Percentiles rank a stretch among this genome's conserved stretches.
phyloP scores from a whole-genome alignment of 2,888 invertebrate species.

The Drosophila formosana region DNA sequence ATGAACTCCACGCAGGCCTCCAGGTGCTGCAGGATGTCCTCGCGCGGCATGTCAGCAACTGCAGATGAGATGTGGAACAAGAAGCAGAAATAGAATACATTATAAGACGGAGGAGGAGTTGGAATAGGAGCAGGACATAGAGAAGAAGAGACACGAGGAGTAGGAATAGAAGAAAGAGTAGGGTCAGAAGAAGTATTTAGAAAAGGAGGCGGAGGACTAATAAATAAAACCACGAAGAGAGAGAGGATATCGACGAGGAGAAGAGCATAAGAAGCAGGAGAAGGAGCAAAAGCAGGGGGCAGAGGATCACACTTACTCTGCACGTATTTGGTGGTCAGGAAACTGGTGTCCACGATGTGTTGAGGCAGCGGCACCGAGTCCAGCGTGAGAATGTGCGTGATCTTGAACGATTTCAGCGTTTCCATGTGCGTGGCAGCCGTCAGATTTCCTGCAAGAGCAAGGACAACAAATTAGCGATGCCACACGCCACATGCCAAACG shows the following conservation, averaged over 20 bases:
- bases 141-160: too few relatives aligned
- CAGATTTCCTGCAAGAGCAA: slow-evolving; percentile 88
- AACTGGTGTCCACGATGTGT: slow-evolving; percentile 89
- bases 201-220: too few relatives aligned
- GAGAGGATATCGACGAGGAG: too few relatives aligned
- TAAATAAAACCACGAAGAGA: too few relatives aligned
- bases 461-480: not conserved
- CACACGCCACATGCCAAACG: not conserved
- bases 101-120: not conserved
- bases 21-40: slow-evolving; percentile 92
- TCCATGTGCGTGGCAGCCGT: slow-evolving; percentile 91
- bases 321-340: slow-evolving; percentile 90
- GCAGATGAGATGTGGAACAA: slow-evolving; percentile 12
- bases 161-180: not conserved
- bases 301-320: slow-evolving; percentile 86
- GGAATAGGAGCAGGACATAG: not conserved
- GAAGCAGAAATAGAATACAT: too few relatives aligned
- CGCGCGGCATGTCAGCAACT: slow-evolving; percentile 94
- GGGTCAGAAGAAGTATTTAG: too few relatives aligned
- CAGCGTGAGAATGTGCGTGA: slow-evolving; percentile 92
- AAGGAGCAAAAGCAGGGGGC: not conserved
- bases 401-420: slow-evolving; percentile 88
- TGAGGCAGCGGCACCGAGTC: slow-evolving; percentile 94
- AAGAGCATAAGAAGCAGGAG: too few relatives aligned
- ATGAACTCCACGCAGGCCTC: slow-evolving; percentile 93